Evolutionary conservation across 2,888 invertebrate species (phyloP).

Genomic region (Hirtodrosophila duncani): DNA sequence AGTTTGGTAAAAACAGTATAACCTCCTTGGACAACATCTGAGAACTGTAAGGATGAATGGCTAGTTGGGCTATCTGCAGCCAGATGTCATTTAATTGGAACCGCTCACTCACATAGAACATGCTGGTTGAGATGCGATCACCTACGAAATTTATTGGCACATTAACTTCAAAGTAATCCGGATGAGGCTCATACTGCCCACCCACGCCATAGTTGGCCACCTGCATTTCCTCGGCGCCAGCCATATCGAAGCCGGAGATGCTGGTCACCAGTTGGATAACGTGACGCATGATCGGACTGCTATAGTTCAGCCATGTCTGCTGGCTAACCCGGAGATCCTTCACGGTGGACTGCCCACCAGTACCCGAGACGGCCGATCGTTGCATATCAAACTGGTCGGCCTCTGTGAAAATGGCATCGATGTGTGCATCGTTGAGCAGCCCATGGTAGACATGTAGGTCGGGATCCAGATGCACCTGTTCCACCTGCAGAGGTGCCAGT

Average conservation of each 20-base stretch:
- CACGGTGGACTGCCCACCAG: neutral
- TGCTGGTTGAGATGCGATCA: conserved; percentile 93
- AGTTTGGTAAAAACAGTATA: conserved; percentile 96
- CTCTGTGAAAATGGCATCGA: conserved; percentile 79
- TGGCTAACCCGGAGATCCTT: conserved; percentile 57
- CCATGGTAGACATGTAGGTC: conserved; percentile 90
- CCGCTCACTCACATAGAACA: conserved; percentile 91
- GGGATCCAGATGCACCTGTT: conserved; percentile 87
- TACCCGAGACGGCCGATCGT: conserved; percentile 37
- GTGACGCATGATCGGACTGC: conserved; percentile 22
- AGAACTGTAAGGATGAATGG: conserved; percentile 83
- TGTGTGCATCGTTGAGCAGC: conserved; percentile 90
- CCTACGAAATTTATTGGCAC: conserved; percentile 11
- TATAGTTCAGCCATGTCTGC: conserved; percentile 54
- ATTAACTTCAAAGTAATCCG: conserved; percentile 86
- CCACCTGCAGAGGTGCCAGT: conserved; percentile 88
- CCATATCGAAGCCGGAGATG: conserved; percentile 90
- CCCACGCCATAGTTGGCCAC: conserved; percentile 99
- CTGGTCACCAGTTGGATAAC: conserved; percentile 78
- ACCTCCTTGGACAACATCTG: conserved; percentile 96
- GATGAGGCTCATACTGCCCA: conserved; percentile 98
- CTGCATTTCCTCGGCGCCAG: conserved; percentile 94
- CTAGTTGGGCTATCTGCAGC: no score
- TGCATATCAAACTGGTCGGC: conserved; percentile 12
- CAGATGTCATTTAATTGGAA: no score